Evolutionary conservation across 2,113 vertebrate genomes (phyloP), one percentile per base, ranked within the genome.

Genomic region (Paralichthys olivaceus): DNA sequence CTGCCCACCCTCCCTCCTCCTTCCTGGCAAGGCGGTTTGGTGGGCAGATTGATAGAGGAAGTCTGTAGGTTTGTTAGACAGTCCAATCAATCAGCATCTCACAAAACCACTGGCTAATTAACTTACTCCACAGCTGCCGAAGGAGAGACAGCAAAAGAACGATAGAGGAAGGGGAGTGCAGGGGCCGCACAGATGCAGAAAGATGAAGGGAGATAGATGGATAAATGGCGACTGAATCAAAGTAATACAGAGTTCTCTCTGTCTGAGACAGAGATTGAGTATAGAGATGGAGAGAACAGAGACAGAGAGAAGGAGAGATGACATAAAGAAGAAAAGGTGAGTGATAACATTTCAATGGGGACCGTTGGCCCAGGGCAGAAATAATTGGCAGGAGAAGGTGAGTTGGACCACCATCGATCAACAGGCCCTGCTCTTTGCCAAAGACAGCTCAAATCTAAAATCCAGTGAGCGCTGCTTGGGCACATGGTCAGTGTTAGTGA

Each of bases 1-100:
- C 59, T 83, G 26, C 67, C 65, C 72, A 73, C 57, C 68, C 73
- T 49, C 57, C 69, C 68, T 73, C 26, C 54, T 59, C 55, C 85
- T 92, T 93, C 84, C 90, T 86, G 87, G 90, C 86, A 94, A 69
- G 71, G 67, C 83, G 75, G 53, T 66, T 73, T 79, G 75, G 83
- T 79, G 84, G 86, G 77, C 77, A 89, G 93, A 93, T 94, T 94
- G 93, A 93, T 93, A 93, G 89, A 91, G 89, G 90, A 93, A 91
- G 87, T 88, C 89, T 77, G 77, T 87, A 86, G 90, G 89, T 93
- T 92, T 92, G 90, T 92, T 90, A 89, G 91, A 86, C 90, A 91
- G 77, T 87, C 85, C 88, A 86, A 95, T 94, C 92, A 93, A 93
- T 94, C 92, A 93, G 80, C 84, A 89, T 94, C 93, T 94, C 89